A percentile compares a stretch with the other conserved stretches of the same genome.
These are phyloP conservation scores for Drosophila kanekoi DNA, from an alignment of 2,888 invertebrate species.

Conservation along the genomic window DNA sequence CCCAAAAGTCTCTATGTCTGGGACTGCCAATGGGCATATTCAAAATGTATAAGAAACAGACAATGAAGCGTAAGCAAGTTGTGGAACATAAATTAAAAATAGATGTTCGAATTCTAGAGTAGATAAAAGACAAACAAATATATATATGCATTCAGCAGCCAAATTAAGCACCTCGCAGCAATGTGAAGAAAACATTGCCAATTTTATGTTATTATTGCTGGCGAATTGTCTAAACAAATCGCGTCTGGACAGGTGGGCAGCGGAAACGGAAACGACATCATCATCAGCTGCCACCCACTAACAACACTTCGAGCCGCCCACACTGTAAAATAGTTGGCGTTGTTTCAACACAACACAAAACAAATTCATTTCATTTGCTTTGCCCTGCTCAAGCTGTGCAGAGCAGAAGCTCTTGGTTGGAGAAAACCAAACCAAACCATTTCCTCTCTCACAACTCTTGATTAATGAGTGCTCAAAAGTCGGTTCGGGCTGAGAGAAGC, in stretches of 20 bases:
- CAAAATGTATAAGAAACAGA: not conserved
- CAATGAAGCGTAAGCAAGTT: not conserved
- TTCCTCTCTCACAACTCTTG: conserved; percentile 17
- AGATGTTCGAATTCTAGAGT: not conserved
- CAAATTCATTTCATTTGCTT: conserved; percentile 66
- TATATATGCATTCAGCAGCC: not conserved
- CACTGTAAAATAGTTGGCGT: conserved; percentile 19
- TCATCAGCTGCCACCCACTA: conserved; percentile 33
- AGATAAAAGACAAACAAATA: not conserved
- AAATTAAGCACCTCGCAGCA: conserved; percentile 11
- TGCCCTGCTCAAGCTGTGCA: conserved; percentile 9
- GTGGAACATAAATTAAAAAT: not conserved
- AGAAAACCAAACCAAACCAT: conserved; percentile 35
- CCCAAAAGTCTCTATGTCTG: no score
- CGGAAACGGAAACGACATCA: conserved; percentile 55
- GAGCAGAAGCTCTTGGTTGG: conserved; percentile 17
- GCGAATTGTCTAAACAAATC: conserved; percentile 47
- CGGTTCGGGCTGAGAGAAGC: no score
- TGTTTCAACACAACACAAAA: conserved; percentile 44
- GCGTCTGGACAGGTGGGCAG: conserved; percentile 43
- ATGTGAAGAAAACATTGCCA: conserved; percentile 17
- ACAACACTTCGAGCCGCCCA: not conserved
- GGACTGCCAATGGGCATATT: no score
- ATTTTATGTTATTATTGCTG: conserved; percentile 43
- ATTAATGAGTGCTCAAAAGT: conserved; percentile 1